Percentiles rank a stretch among this genome's conserved stretches.
These are phyloP conservation scores for Bugula neritina DNA, from an alignment of 2,888 invertebrate genomes.

Conservation along the genomic window DNA sequence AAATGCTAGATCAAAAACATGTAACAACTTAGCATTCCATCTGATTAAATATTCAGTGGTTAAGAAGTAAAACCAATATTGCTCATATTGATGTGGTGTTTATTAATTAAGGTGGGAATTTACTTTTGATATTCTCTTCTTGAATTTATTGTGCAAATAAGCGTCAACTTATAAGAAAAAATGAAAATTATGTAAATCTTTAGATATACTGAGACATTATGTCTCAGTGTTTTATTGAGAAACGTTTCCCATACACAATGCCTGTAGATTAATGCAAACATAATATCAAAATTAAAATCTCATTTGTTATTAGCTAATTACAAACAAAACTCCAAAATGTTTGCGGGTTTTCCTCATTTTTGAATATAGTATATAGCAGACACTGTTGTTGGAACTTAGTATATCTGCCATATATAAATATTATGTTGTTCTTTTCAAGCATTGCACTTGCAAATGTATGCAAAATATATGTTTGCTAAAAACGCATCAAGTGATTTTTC, in stretches of 20 bases:
- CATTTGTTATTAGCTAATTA: neutral
- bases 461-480: neutral
- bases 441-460: neutral
- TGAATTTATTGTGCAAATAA: neutral
- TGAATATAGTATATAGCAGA: neutral
- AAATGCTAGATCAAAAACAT: constrained; percentile 19
- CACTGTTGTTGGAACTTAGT: neutral
- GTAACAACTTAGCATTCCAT: neutral
- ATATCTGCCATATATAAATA: neutral
- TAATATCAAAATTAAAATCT: neutral
- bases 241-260: neutral
- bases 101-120: neutral
- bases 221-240: neutral
- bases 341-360: neutral
- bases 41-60: constrained; percentile 23
- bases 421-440: neutral
- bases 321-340: neutral
- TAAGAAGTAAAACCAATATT: neutral
- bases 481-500: neutral
- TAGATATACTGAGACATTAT: neutral
- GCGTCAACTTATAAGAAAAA: neutral
- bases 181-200: neutral
- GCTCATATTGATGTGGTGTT: neutral
- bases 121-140: neutral
- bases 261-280: neutral